These are phyloP conservation scores for Argyresthia albistria DNA, from an alignment of 2,888 invertebrate species.

Conservation along the genomic window DNA sequence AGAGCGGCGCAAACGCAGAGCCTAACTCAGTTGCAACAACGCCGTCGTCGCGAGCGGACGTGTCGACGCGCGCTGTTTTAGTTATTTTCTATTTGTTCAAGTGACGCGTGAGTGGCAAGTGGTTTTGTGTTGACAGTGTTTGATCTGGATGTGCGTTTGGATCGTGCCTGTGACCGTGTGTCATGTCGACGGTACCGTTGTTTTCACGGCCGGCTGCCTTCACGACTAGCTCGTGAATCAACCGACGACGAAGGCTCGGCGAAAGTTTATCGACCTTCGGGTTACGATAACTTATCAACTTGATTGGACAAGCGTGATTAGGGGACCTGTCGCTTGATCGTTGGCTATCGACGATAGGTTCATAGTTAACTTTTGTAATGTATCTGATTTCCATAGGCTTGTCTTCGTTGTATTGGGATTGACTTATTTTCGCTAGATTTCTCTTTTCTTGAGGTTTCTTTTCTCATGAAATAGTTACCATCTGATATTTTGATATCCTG, in stretches of 20 bases:
- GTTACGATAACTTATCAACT: not conserved
- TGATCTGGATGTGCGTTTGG: slow-evolving; percentile 25
- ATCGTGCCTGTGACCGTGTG: slow-evolving; percentile 18
- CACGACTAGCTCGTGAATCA: slow-evolving; percentile 60
- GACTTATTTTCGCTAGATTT: no score
- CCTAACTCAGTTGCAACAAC: slow-evolving; percentile 45
- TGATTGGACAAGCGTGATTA: not conserved
- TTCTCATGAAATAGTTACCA: no score
- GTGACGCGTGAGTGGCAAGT: slow-evolving; percentile 8
- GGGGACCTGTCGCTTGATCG: not conserved
- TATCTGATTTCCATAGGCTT: no score
- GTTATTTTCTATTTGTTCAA: not conserved
- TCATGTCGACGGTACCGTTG: slow-evolving; percentile 52
- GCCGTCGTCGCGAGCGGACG: slow-evolving; percentile 33
- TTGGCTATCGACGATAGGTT: not conserved
- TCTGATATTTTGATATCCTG: no score
- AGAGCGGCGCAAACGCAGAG: slow-evolving; percentile 43
- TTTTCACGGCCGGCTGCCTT: slow-evolving; percentile 50
- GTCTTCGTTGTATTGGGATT: no score
- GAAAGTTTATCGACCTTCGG: slow-evolving; percentile 5
- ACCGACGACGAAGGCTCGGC: slow-evolving; percentile 31
- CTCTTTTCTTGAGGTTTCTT: no score
- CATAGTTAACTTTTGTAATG: no score
- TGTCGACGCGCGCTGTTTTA: slow-evolving; percentile 8
- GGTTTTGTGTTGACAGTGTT: slow-evolving; percentile 19